A percentile compares a stretch with the other conserved stretches of the same genome.
Evolutionary conservation across 64 coral and sea anemone genomes (phyloP).

Genomic region (Pocillopora damicornis): DNA sequence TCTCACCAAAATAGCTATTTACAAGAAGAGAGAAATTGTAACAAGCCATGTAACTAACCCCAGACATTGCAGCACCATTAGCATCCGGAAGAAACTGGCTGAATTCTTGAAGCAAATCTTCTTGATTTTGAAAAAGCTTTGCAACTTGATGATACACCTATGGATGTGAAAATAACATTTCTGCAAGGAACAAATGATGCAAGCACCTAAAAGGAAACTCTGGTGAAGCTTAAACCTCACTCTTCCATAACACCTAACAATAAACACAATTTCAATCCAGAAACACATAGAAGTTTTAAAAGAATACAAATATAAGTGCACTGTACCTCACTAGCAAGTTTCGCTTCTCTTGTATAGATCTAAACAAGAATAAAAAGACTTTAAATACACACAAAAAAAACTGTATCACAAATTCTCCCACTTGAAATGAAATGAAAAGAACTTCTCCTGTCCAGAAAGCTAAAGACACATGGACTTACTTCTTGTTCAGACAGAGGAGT

Average conservation of each 20-base stretch:
- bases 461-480: conserved; percentile 29
- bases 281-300: neutral
- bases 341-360: conserved; percentile 95
- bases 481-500: conserved; percentile 94
- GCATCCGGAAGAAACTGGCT: conserved; percentile 99
- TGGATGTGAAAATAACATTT: neutral
- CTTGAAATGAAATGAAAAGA: too few species aligned
- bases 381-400: neutral
- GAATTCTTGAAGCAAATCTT: conserved; percentile 94
- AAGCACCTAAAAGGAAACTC: neutral
- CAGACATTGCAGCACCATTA: conserved; percentile 65
- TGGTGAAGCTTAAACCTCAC: neutral
- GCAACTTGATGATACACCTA: conserved; percentile 98
- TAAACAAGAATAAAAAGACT: conserved; percentile 29
- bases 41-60: conserved; percentile 2
- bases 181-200: neutral
- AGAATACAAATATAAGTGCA: neutral
- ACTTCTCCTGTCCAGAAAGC: neutral
- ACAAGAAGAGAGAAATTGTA: neutral
- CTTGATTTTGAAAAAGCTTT: conserved; percentile 96
- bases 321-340: conserved; percentile 93
- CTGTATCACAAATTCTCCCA: too few species aligned
- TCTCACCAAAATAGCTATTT: neutral
- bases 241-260: neutral
- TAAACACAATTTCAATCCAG: neutral